Conservation (phyloP, 1,140 invertebrate species). For the Nilaparvata lugens region DNA sequence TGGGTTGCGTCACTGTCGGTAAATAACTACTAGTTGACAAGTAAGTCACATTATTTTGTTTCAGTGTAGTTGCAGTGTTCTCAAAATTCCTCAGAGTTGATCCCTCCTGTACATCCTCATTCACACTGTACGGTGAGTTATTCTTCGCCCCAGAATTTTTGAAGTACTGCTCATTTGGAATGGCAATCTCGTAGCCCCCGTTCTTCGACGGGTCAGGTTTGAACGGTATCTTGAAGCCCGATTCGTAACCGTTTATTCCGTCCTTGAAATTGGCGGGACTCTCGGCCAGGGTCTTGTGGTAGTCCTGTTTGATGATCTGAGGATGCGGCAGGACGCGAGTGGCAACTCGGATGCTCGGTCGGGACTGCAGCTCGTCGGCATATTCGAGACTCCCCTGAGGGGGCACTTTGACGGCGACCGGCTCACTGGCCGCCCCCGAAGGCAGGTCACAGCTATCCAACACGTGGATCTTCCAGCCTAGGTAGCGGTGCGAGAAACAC, state of each 20-base stretch:
- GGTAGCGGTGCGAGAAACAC: conserved; percentile 85
- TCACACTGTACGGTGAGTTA: neutral
- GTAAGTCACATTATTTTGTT: neutral
- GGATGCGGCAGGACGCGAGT: conserved; percentile 58
- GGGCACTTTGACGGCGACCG: conserved; percentile 36
- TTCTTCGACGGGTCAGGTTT: neutral
- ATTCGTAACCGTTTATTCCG: neutral
- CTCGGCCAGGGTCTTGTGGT: conserved; percentile 10
- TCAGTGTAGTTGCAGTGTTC: neutral
- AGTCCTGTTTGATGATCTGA: neutral
- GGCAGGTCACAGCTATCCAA: conserved; percentile 63
- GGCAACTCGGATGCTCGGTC: conserved; percentile 54
- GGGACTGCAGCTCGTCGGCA: conserved; percentile 44
- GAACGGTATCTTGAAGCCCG: neutral
- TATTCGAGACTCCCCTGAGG: conserved; percentile 21
- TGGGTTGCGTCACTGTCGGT: neutral
- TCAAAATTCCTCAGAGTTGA: neutral
- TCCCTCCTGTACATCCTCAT: neutral
- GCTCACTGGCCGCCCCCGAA: conserved; percentile 42
- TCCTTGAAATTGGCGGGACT: conserved; percentile 10
- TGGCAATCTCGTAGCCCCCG: neutral
- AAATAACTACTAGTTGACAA: neutral
- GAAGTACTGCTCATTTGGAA: neutral
- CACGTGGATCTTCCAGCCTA: conserved; percentile 93
- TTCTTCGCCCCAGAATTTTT: neutral